Percentiles rank a stretch among this genome's conserved stretches.
phyloP scores from a whole-genome alignment of 2,113 vertebrate genomes.

The Laticauda colubrina region DNA sequence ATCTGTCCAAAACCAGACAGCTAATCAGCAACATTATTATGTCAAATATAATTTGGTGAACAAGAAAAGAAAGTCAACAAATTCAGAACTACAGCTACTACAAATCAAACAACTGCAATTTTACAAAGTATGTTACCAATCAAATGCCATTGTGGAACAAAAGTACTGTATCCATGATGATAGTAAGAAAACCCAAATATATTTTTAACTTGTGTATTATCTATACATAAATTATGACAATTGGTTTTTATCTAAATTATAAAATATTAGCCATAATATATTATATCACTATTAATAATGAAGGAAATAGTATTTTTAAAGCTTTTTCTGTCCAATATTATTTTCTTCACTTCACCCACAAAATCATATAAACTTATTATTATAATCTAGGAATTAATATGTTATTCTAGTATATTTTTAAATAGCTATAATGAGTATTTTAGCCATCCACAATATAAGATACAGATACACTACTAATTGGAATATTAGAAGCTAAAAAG shows the following conservation, averaged over 20 bases:
- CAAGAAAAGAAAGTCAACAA: fast-evolving
- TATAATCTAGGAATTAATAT: neutral
- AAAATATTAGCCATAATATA: neutral
- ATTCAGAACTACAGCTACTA: neutral
- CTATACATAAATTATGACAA: neutral
- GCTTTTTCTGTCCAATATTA: neutral
- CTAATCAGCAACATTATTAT: fast-evolving
- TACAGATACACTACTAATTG: neutral
- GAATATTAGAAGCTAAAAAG: neutral
- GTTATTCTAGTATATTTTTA: neutral
- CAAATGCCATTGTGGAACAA: neutral
- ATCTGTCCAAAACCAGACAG: fast-evolving
- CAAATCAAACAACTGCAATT: neutral
- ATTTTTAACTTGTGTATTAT: fast-evolving
- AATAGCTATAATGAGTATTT: neutral
- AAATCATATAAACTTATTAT: neutral
- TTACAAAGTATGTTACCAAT: neutral
- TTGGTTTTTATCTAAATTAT: fast-evolving
- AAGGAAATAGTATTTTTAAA: neutral
- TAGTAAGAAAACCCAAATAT: neutral
- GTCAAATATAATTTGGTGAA: neutral
- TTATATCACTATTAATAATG: neutral
- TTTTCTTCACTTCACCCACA: neutral
- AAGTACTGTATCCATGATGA: neutral
- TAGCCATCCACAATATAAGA: neutral